Conservation (phyloP, 2,888 invertebrate genomes). For the Belgica antarctica region DNA sequence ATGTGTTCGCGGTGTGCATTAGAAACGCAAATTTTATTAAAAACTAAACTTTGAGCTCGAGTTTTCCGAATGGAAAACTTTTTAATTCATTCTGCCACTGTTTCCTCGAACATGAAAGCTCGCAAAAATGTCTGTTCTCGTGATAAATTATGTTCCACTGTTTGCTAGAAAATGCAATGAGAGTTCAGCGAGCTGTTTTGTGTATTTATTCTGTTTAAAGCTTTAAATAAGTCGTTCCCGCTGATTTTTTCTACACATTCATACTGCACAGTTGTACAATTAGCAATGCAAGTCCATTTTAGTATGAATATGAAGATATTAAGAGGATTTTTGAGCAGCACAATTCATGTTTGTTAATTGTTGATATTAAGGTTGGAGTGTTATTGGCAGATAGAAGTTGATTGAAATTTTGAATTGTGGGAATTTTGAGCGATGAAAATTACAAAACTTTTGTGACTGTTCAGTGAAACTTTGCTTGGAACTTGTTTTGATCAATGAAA, state of each 20-base stretch:
- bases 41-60: no score
- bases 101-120: neutral
- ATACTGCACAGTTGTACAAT: constrained; percentile 19
- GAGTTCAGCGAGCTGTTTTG: constrained; percentile 6
- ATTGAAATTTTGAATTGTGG: no score
- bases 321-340: neutral
- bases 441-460: no score
- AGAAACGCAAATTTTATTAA: neutral
- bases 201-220: neutral
- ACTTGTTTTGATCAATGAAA: no score
- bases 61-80: constrained; percentile 9
- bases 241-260: neutral
- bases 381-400: no score
- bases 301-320: neutral
- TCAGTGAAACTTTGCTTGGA: no score
- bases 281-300: neutral
- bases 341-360: no score
- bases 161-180: neutral
- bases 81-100: neutral
- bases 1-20: neutral
- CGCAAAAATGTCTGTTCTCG: neutral
- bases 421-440: no score
- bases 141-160: constrained; percentile 16
- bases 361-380: no score
- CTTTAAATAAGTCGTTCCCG: neutral